phyloP scores from a whole-genome alignment of 1,140 invertebrate species.

The Penaeus japonicus region DNA sequence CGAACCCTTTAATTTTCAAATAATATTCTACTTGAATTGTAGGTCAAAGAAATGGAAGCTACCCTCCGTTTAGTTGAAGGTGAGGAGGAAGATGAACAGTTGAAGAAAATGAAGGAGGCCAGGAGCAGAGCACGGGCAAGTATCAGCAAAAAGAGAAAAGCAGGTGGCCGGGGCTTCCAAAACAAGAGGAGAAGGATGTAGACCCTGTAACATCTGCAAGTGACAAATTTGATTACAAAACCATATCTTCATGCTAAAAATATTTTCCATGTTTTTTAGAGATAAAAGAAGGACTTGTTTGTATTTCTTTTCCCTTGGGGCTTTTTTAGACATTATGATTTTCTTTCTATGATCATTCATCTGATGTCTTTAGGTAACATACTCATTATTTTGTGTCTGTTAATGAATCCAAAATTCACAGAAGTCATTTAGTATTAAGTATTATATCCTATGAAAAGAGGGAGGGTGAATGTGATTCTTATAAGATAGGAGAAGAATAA shows the following conservation, averaged over 20 bases:
- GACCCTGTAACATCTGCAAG: not conserved
- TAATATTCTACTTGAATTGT: not conserved
- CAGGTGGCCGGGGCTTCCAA: not conserved
- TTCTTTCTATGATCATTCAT: no score
- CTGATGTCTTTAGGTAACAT: no score
- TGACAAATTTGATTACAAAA: not conserved
- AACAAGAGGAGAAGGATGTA: conserved; percentile 18
- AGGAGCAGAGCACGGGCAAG: not conserved
- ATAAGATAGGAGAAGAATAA: no score
- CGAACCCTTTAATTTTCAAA: not conserved
- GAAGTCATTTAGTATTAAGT: no score
- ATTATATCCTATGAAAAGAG: no score
- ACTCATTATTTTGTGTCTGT: no score
- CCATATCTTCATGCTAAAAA: not conserved
- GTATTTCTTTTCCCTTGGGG: no score
- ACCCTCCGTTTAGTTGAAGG: conserved; percentile 34
- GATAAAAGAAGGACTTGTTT: no score
- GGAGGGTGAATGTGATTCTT: no score
- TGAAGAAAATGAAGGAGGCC: conserved; percentile 36
- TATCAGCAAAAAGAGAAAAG: conserved; percentile 7
- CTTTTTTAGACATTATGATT: no score
- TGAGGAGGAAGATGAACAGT: conserved; percentile 40
- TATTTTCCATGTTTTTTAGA: not conserved
- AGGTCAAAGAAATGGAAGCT: conserved; percentile 38
- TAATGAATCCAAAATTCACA: no score